Base-by-base conservation (phyloP, 2,113 vertebrate genomes). In the Seriola dumerili region DNA sequence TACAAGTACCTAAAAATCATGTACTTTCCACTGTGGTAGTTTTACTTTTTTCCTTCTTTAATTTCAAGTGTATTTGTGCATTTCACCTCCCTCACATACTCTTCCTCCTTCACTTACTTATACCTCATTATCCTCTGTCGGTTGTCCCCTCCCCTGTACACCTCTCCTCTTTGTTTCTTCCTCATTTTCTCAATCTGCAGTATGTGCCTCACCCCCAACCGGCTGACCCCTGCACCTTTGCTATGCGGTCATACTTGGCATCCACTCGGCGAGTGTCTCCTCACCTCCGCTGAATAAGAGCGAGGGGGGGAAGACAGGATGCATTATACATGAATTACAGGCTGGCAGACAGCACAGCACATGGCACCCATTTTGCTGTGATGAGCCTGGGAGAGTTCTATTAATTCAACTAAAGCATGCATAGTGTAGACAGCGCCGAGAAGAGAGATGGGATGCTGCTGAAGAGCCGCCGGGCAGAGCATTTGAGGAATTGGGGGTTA, bases 321-420 rank as follows among this genome's bases (percentile, higher is more conserved):
- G 86, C 85, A 93, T 95, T 92, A 93, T 89, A 91, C 91, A 93
- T 93, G 88, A 92, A 89, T 85, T 87, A 88, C 89, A 88, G 87
- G 86, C 86, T 72, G 85, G 89, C 78, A 87, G 85, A 87, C 78
- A 87, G 83, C 76, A 4, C 74, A 63, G 87, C 88, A 78, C 87
- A 89, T 86, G 90, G 86, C 90, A 88, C 79, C 68, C 68, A 73
- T 76, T 86, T 80, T 70, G 44, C 86, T 80, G 87, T 76, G 80
- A 89, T 85, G 82, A 84, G 89, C 83, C 85, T 25, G 65, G 71
- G 86, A 90, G 89, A 78, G 73, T 85, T 80, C 75, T 84, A 81
- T 90, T 91, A 92, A 92, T 92, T 92, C 86, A 59, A 63, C 88
- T 78, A 91, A 89, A 91, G 87, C 85, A 87, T 83, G 83, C 80